These are phyloP conservation scores for Lasioglossum calceatum DNA, from an alignment of 2,888 invertebrate genomes.

Conservation along the genomic window DNA sequence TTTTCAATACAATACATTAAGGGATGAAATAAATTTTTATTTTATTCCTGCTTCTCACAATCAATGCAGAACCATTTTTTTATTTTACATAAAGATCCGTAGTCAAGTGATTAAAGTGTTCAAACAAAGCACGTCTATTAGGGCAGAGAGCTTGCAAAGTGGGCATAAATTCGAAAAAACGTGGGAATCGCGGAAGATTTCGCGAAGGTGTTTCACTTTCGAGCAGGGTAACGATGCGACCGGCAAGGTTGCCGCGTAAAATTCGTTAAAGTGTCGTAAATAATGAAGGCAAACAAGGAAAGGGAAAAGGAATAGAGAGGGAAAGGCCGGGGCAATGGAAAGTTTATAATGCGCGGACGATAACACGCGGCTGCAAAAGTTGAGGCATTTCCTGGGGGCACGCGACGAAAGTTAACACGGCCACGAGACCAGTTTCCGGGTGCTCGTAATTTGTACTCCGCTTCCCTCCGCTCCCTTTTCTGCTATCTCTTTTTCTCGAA, in stretches of 20 bases:
- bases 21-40: too few relatives aligned
- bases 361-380: slow-evolving; percentile 69
- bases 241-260: slow-evolving; percentile 38
- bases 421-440: slow-evolving; percentile 70
- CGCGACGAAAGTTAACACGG: slow-evolving; percentile 69
- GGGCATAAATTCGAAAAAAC: background rate
- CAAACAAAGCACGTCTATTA: background rate
- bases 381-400: slow-evolving; percentile 70
- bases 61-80: too few relatives aligned
- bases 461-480: slow-evolving; percentile 6
- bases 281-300: slow-evolving; percentile 43
- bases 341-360: slow-evolving; percentile 69
- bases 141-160: background rate
- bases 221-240: background rate
- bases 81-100: too few relatives aligned
- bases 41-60: too few relatives aligned
- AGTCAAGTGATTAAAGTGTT: background rate
- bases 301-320: slow-evolving; percentile 44
- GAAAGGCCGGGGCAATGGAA: slow-evolving; percentile 63
- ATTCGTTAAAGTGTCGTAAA: slow-evolving; percentile 50
- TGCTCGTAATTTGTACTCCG: slow-evolving; percentile 71
- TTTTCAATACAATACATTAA: too few relatives aligned
- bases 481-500: slow-evolving; percentile 55
- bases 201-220: background rate
- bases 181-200: background rate